A percentile compares a stretch with the other conserved stretches of the same genome.
phyloP scores from a whole-genome alignment of 2,113 vertebrate species.

The Lutjanus erythropterus region DNA sequence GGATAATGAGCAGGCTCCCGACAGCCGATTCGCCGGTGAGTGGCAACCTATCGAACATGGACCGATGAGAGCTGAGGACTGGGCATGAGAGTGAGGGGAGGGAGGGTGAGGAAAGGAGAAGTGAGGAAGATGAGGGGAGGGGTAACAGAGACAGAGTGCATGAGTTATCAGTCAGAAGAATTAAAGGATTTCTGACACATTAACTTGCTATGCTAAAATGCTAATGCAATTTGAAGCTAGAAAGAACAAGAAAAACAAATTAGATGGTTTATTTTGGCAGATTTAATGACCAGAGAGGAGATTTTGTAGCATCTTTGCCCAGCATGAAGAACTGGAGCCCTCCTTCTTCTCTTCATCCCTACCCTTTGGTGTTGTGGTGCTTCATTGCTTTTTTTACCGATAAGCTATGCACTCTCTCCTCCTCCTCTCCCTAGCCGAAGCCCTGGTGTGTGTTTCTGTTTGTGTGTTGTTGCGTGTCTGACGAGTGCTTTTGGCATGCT shows the following conservation, averaged over 20 bases:
- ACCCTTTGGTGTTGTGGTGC: constrained; percentile 71
- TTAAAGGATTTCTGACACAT: constrained; percentile 20
- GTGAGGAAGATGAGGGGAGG: background rate
- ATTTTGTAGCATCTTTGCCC: constrained; percentile 36
- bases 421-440: constrained; percentile 58
- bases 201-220: constrained; percentile 25
- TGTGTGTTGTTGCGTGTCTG: constrained; percentile 14
- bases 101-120: constrained; percentile 13
- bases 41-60: constrained; percentile 94
- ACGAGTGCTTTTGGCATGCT: constrained; percentile 34
- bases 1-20: constrained; percentile 99
- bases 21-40: constrained; percentile 98
- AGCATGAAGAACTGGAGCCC: constrained; percentile 65
- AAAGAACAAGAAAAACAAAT: background rate
- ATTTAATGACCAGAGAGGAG: constrained; percentile 14
- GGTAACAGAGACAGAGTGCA: constrained; percentile 24
- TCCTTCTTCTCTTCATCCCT: constrained; percentile 73
- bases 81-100: constrained; percentile 44
- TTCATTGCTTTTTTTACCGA: constrained; percentile 58
- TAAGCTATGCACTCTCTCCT: constrained; percentile 65
- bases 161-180: constrained; percentile 13
- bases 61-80: constrained; percentile 79
- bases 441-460: constrained; percentile 45
- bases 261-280: background rate
- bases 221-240: constrained; percentile 4